phyloP scores from a whole-genome alignment of 2,113 vertebrate genomes.

The Dromiciops gliroides region DNA sequence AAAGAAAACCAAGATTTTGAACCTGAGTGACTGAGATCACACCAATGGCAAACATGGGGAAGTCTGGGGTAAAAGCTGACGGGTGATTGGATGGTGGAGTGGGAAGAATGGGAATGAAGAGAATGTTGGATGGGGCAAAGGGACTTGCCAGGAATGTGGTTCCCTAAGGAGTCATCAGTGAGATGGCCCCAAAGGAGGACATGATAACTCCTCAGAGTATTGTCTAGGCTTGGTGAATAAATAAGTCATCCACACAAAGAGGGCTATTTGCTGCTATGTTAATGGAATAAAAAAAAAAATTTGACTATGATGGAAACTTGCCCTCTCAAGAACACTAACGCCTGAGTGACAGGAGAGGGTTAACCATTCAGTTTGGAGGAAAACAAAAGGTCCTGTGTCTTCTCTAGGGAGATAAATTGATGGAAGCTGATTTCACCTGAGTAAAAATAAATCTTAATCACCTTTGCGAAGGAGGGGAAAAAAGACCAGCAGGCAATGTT shows the following conservation, averaged over 20 bases:
- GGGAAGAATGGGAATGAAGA: background rate
- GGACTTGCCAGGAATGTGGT: background rate
- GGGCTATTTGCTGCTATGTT: background rate
- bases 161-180: background rate
- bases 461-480: constrained; percentile 55
- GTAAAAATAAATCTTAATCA: constrained; percentile 73
- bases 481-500: constrained; percentile 56
- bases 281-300: constrained; percentile 28
- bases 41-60: background rate
- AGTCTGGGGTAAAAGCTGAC: background rate
- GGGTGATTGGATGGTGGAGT: background rate
- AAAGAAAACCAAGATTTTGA: background rate
- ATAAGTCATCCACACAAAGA: background rate
- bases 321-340: background rate
- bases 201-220: background rate
- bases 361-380: constrained; percentile 35
- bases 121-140: background rate
- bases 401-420: constrained; percentile 50
- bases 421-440: constrained; percentile 57
- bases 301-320: background rate
- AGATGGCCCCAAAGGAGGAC: background rate
- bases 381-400: background rate
- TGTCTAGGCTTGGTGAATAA: background rate
- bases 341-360: background rate
- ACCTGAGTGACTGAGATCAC: background rate